Percentiles rank a stretch among this genome's conserved stretches.
Conservation (phyloP, 2,888 invertebrate genomes). For the Drosophila rubida region DNA sequence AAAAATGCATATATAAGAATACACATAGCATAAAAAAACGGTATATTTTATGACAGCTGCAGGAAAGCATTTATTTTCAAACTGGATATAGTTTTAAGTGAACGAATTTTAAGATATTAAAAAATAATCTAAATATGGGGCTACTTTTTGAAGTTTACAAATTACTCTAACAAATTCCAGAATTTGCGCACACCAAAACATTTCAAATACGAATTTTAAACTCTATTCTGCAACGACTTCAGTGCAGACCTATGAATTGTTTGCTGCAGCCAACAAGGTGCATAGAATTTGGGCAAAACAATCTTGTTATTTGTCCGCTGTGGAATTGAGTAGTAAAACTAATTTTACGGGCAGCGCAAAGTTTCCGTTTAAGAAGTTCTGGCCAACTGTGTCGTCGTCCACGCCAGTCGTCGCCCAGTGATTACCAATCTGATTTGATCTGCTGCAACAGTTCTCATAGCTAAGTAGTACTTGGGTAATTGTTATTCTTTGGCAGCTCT, state of each 20-base stretch:
- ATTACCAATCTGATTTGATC: slow-evolving; percentile 35
- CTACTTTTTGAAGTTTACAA: too few relatives aligned
- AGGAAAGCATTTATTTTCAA: too few relatives aligned
- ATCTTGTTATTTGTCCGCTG: neutral
- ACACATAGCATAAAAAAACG: too few relatives aligned
- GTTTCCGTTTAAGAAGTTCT: neutral
- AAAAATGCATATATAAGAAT: too few relatives aligned
- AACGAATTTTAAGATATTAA: too few relatives aligned
- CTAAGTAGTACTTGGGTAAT: slow-evolving; percentile 36
- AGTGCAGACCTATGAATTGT: neutral
- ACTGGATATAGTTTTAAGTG: too few relatives aligned
- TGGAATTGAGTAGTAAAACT: neutral
- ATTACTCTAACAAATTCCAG: too few relatives aligned
- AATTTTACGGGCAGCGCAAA: neutral
- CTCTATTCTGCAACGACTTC: too few relatives aligned
- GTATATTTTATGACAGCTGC: too few relatives aligned
- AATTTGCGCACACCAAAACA: too few relatives aligned
- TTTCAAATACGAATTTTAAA: too few relatives aligned
- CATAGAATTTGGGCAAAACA: neutral
- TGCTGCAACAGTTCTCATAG: slow-evolving; percentile 1
- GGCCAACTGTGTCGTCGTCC: slow-evolving; percentile 14
- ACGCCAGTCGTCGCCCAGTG: slow-evolving; percentile 1
- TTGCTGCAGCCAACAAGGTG: neutral
- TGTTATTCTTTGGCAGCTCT: slow-evolving; percentile 46
- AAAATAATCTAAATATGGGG: too few relatives aligned